Evolutionary conservation across 2,113 vertebrate species (phyloP).

Genomic region (Tylochromis polylepis): DNA sequence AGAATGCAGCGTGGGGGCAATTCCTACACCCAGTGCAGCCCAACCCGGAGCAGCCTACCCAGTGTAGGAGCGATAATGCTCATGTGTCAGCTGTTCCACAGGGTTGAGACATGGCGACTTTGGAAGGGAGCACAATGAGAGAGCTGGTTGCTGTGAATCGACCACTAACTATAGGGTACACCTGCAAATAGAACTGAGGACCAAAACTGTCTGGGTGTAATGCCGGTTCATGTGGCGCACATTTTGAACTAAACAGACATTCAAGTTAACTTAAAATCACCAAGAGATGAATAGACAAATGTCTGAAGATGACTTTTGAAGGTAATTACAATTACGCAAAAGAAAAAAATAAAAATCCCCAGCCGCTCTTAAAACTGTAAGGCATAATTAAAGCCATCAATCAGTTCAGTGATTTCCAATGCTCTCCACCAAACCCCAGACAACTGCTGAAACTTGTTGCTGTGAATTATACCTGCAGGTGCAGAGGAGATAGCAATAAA

Average conservation of each 20-base stretch:
- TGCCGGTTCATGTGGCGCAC: neutral
- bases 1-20: constrained; percentile 66
- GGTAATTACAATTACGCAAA: neutral
- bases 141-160: constrained; percentile 53
- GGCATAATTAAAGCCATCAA: neutral
- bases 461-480: neutral
- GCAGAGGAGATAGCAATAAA: neutral
- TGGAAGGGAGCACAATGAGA: constrained; percentile 36
- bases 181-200: constrained; percentile 49
- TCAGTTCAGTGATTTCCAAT: neutral
- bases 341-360: neutral
- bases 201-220: constrained; percentile 23
- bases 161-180: constrained; percentile 59
- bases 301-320: neutral
- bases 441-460: neutral
- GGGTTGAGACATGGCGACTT: constrained; percentile 65
- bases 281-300: neutral
- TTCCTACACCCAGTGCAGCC: constrained; percentile 70
- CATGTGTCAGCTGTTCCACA: constrained; percentile 82
- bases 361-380: neutral
- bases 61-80: constrained; percentile 57
- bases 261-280: neutral
- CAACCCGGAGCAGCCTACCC: constrained; percentile 30
- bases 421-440: neutral
- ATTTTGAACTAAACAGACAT: neutral